Conservation (phyloP, 2,888 invertebrate species). For the Isotomurus palustris region DNA sequence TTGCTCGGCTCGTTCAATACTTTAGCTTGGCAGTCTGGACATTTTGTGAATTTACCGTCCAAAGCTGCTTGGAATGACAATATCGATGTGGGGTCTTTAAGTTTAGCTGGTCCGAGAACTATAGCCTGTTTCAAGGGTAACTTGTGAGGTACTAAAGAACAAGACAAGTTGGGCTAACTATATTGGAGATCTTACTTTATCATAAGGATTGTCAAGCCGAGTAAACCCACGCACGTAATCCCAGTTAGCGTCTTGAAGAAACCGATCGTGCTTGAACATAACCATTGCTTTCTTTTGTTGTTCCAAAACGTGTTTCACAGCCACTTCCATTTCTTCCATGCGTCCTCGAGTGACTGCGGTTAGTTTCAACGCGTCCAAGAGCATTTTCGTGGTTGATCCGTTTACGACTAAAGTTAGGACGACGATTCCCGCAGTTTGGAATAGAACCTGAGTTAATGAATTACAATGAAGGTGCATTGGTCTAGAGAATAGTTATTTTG, state of each 20-base stretch:
- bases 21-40: slow-evolving; percentile 23
- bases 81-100: not conserved
- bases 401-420: slow-evolving; percentile 58
- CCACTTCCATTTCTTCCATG: slow-evolving; percentile 58
- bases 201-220: slow-evolving; percentile 59
- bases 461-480: not conserved
- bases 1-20: slow-evolving; percentile 58
- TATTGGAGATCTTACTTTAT: slow-evolving; percentile 50
- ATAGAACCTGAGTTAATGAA: slow-evolving; percentile 51
- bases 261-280: slow-evolving; percentile 61
- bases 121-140: no score
- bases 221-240: slow-evolving; percentile 57
- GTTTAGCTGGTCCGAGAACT: not conserved
- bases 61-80: not conserved
- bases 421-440: slow-evolving; percentile 59
- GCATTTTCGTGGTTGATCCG: slow-evolving; percentile 56
- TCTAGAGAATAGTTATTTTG: not conserved
- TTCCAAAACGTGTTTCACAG: slow-evolving; percentile 54
- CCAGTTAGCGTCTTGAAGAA: slow-evolving; percentile 63
- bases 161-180: no score
- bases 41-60: slow-evolving; percentile 3
- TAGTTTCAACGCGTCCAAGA: slow-evolving; percentile 56
- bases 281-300: slow-evolving; percentile 56
- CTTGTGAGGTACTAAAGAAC: no score
- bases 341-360: slow-evolving; percentile 56